Conservation (phyloP, 2,888 invertebrate species). For the Acheta domesticus region DNA sequence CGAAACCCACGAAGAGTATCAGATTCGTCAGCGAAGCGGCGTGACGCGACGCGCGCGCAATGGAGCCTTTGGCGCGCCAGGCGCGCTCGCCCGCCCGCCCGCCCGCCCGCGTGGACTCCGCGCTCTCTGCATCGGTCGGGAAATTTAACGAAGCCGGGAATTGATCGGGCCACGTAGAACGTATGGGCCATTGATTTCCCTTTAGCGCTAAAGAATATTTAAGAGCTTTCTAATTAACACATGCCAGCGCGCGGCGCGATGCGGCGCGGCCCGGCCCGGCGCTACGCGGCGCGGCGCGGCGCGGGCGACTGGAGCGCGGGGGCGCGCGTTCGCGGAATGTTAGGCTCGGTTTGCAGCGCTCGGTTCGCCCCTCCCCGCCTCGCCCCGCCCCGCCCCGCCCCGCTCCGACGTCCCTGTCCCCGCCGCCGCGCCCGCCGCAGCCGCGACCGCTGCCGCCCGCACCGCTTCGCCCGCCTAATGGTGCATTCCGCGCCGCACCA, state of each 20-base stretch:
- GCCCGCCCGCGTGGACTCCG: no score
- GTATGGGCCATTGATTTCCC: slow-evolving; percentile 6
- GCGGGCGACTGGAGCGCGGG: neutral
- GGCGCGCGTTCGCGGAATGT: neutral
- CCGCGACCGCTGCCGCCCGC: neutral
- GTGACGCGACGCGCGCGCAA: no score
- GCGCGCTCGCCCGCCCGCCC: no score
- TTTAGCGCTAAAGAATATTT: slow-evolving; percentile 18
- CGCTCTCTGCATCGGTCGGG: neutral
- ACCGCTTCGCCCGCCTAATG: slow-evolving; percentile 11
- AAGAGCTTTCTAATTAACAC: slow-evolving; percentile 18
- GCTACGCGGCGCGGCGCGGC: no score
- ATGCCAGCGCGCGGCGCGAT: neutral
- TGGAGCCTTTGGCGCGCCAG: no score
- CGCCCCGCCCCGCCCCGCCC: no score
- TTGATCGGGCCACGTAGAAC: neutral
- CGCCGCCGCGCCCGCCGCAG: no score
- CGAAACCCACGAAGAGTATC: no score
- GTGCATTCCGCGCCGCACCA: neutral
- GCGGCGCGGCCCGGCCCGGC: neutral
- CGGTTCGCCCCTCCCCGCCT: neutral
- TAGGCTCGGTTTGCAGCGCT: neutral
- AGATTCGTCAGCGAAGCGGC: no score
- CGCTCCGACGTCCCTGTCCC: no score
- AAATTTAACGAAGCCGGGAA: neutral